A percentile compares a stretch with the other conserved stretches of the same genome.
Evolutionary conservation across 2,888 invertebrate genomes (phyloP).

Genomic region (Microdon myrmicae): DNA sequence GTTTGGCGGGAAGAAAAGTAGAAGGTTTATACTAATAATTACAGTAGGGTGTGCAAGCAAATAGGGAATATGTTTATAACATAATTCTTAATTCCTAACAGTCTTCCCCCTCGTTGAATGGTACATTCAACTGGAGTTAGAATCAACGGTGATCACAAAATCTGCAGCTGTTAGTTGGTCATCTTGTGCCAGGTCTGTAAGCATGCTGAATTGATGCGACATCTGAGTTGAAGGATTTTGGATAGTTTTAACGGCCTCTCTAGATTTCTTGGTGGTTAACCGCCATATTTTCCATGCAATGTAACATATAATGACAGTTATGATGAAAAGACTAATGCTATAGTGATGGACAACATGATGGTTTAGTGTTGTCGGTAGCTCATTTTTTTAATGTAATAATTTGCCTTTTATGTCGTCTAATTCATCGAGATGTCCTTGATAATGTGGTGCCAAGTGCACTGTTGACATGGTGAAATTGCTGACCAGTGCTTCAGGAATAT

Average conservation of each 20-base stretch:
- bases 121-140: constrained; percentile 1
- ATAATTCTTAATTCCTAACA: not conserved
- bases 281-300: not conserved
- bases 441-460: not conserved
- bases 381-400: not conserved
- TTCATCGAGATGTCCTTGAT: not conserved
- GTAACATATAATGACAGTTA: not conserved
- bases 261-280: too few species aligned
- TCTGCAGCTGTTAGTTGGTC: constrained; percentile 3
- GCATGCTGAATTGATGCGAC: not conserved
- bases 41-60: too few species aligned
- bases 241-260: too few species aligned
- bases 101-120: constrained; percentile 5
- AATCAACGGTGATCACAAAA: not conserved
- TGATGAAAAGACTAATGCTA: too few species aligned
- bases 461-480: not conserved
- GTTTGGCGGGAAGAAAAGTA: too few species aligned
- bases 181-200: not conserved
- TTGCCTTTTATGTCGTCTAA: not conserved
- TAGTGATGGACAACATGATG: constrained; percentile 1
- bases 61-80: too few species aligned
- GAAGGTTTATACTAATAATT: too few species aligned
- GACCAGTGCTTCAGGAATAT: too few species aligned
- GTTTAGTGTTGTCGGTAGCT: not conserved
- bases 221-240: too few species aligned